Evolutionary conservation across 2,888 invertebrate species (phyloP), one percentile per base, ranked within the genome.

Genomic region (Protula sp.): DNA sequence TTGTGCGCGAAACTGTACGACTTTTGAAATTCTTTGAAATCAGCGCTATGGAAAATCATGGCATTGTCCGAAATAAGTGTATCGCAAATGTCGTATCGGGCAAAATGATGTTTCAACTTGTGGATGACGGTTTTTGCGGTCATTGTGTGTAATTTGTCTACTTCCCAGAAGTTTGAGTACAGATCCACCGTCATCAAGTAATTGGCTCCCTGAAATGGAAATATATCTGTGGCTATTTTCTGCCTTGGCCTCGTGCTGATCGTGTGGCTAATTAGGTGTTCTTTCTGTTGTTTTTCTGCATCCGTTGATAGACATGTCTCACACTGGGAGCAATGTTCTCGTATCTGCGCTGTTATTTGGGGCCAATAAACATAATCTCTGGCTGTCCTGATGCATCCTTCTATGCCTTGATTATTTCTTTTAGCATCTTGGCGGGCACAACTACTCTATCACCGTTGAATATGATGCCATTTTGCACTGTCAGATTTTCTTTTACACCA

Each of bases 311-410:
- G 38, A 19, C 38, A 38, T 38, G 9, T 38, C 19, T 38, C 38
- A 38, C 38, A 38, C 19, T 19, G 9, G 9, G 9, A 19, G 19
- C 38, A 38, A 19, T 38, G 38, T 38, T 38, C 19, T 38, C 19
- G 9, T 38, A 58, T 52, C 9, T 58, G 48, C 3, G 26, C 19
- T 30, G 14, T 22, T 31, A 58, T 59, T 2, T 29, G 27, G 9
- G 61, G 61, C 61, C 61, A 61, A 30, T 57, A 62, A 3, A 62
- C 5, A 2, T 55, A 30, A 3, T 62, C 30, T 47, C 57, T 30
- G 19, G 62, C 62, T 5, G 48, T 54, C 2, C 47, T 27, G 29
- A 47, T 28, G 30, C 57, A 54, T 38, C 45, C 53, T 2, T 28
- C 31, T 1, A 60, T 38, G 1, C 62, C 61, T 57, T 38, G 2